Base-by-base conservation (phyloP, 35 echinoderm and acorn worm species). In the Eucidaris tribuloides region DNA sequence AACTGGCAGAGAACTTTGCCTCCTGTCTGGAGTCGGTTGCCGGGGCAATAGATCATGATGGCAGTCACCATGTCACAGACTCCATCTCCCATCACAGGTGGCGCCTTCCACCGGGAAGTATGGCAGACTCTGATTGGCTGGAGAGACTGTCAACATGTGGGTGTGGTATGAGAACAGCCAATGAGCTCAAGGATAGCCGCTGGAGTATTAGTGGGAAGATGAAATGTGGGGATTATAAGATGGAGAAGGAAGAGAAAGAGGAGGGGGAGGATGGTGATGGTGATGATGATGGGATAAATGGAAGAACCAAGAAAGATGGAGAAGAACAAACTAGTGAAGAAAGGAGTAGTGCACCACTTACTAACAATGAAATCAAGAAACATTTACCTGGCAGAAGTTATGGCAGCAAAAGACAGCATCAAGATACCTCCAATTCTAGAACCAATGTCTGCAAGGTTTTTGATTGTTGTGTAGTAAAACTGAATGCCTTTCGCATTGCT, bases 401-500 rank as follows among this genome's bases (percentile, higher is more conserved):
- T 52, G 48, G n/a, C 48, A 52, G 9, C 48, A 11, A n/a, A 11
- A n/a, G 48, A 11, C 9, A 9, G 68, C 35, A 44, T 74, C 13
- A 38, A 35, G 68, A 36, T n/a, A 74, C 13, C 7, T 38, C 3
- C 25, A 36, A 32, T 24, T 1, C 9, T 42, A 20, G 24, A 0
- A 2, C 68, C 4, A 17, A 2, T 42, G 24, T 15, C 35, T 5
- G 68, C 37, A 11, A 31, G 37, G 55, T 87, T n/a, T 33, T 87
- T 3, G 84, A 87, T 58, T 87, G 37, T 13, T 81, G 80, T 62
- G 57, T 46, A 25, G 77, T 80, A 19, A 80, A 80, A 9, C 32
- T 37, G 25, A 88, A 88, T 88, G 77, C 85, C 24, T 68, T 88
- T 35, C 58, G 60, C 68, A 60, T 87, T 46, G 85, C 85, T 56